Evolutionary conservation across 2,113 vertebrate species (phyloP).

Genomic region (Numenius arquata): DNA sequence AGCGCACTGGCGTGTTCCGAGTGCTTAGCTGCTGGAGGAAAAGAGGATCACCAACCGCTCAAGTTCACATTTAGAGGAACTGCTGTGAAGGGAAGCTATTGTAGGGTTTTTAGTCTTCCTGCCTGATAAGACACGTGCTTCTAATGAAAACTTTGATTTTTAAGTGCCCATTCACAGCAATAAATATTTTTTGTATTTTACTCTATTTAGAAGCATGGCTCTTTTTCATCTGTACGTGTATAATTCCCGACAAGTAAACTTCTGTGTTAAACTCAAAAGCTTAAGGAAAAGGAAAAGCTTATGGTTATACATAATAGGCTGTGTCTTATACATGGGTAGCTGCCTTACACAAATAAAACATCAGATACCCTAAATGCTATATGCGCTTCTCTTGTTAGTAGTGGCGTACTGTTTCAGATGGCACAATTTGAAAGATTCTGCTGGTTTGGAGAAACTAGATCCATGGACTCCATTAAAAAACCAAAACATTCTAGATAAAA

Average conservation of each 20-base stretch:
- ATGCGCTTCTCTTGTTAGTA: neutral
- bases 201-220: slow-evolving; percentile 1
- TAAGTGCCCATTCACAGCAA: neutral
- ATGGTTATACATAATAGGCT: neutral
- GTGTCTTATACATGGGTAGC: neutral
- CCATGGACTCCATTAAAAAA: neutral
- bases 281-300: neutral
- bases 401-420: neutral
- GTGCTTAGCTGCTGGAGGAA: neutral
- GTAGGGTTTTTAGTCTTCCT: slow-evolving; percentile 7
- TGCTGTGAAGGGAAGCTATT: slow-evolving; percentile 7
- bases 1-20: slow-evolving; percentile 81
- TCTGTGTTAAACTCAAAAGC: neutral
- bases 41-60: slow-evolving; percentile 19
- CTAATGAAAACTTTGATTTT: neutral
- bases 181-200: slow-evolving; percentile 33
- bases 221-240: neutral
- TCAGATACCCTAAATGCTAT: neutral
- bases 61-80: slow-evolving; percentile 38
- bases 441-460: neutral
- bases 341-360: neutral
- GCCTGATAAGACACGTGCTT: neutral
- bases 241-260: neutral
- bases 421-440: neutral
- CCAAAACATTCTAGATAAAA: neutral